Base-by-base conservation (phyloP, 2,888 invertebrate species). In the Apodemia hepburni region DNA sequence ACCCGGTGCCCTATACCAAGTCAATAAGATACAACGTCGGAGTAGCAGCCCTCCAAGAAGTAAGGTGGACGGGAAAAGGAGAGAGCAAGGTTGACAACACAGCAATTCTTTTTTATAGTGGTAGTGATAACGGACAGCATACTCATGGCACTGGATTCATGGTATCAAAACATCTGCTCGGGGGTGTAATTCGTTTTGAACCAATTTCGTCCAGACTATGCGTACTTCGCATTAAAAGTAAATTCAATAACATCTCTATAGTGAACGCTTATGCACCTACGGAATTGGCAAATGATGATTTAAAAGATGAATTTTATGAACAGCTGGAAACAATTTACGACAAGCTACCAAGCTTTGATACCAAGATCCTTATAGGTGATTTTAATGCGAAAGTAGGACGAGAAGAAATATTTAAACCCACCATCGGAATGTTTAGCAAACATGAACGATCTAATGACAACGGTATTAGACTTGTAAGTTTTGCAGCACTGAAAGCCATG, bases 181-280 rank as follows among this genome's bases (percentile, higher is more conserved):
- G 62, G 1, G 22, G 61, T 33, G 58, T 66, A 1, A 33, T 64
- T 8, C 22, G 49, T 0, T 67, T 67, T 59, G 60, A 63, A 12
- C 58, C 63, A 5, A 22, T 67, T 7, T 65, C 64, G 4, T 65
- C 65, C 38, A 63, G 67, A 57, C 7, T 67, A 17, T 61, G 58
- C 4, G n/a, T 57, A 17, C 47, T 67, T 8, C 64, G 67, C 9
- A 1, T 67, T 4, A 60, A 27, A 57, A 42, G 63, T 6, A 61
- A 58, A 58, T 67, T 65, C 35, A 58, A 17, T 6, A 65, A 65
- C 38, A 59, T 63, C 17, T 51, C 64, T 5, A 54, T 65, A 11
- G 12, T 67, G 7, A 67, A 64, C n/a, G 65, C 49, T 0, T 64
- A 65, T 15, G 65, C 65, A 15, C 67, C 64, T 2, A 67, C 67